Base-by-base conservation (phyloP, 2,113 vertebrate species). In the Daubentonia madagascariensis region DNA sequence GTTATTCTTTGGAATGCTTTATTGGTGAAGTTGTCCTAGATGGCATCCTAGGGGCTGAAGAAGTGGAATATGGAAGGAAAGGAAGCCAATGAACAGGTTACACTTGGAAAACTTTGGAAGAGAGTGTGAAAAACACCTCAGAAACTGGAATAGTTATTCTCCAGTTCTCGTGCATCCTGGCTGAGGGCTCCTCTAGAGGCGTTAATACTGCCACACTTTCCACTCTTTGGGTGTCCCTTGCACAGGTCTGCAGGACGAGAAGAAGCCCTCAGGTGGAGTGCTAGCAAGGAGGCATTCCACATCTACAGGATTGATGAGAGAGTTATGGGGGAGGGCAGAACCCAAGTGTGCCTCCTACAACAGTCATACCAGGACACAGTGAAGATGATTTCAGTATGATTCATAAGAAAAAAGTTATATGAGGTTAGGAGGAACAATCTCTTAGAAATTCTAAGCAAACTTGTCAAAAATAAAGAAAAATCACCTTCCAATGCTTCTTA, bases 401-500 rank as follows among this genome's bases (percentile, higher is more conserved):
- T 97, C 67, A 73, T 30, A 28, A 85, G 73, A 23, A 80, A 79
- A n/a, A 90, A 45, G 73, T 95, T 93, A 67, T 57, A 76, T 57
- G 72, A 75, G 0, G 16, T 14, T 87, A 16, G 28, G 32, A 75
- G 92, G 89, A 79, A 91, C 80, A 50, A 86, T 32, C 17, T 73
- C 73, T 85, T 57, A 63, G 48, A 68, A 92, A 91, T 22, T 45
- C 23, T 88, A 89, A 97, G 85, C 83, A 97, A 89, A 80, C 59
- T 85, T 73, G 67, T 73, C 48, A 84, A 97, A 95, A 95, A 67
- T 80, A 25, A 0, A 75, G 50, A 95, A 57, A 96, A 96, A 37
- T 59, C n/a, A 96, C 8, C 52, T 95, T 59, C 81, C 59, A 72
- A 5, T 45, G 73, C 48, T 40, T 81, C 87, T 93, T 88, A 76